Percentiles rank a stretch among this genome's conserved stretches.
These are phyloP conservation scores for Rhyacophila brunnea DNA, from an alignment of 1,140 invertebrate species.

Conservation along the genomic window DNA sequence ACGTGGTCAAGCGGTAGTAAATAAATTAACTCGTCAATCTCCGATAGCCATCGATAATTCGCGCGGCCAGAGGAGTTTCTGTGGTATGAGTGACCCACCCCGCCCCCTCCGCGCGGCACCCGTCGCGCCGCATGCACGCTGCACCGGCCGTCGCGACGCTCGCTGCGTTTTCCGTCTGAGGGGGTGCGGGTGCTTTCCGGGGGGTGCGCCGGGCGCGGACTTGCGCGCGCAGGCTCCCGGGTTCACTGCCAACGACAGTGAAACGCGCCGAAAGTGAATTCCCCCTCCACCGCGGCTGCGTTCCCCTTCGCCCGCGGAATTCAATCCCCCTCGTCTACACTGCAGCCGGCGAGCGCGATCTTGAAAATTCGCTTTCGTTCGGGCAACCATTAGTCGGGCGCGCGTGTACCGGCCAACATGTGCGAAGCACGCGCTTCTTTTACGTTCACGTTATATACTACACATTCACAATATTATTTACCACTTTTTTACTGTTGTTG, in stretches of 20 bases:
- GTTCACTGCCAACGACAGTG: constrained; percentile 36
- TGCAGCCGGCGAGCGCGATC: constrained; percentile 49
- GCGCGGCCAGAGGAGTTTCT: no score
- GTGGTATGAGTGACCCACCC: not conserved
- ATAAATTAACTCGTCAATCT: no score
- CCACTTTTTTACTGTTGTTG: constrained; percentile 18
- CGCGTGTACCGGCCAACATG: constrained; percentile 52
- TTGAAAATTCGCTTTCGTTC: constrained; percentile 59
- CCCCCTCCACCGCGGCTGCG: constrained; percentile 16
- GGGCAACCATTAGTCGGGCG: constrained; percentile 54
- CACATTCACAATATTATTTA: constrained; percentile 11
- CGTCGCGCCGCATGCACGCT: constrained; percentile 38
- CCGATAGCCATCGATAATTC: no score
- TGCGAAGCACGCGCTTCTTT: constrained; percentile 35
- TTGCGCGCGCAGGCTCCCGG: constrained; percentile 7
- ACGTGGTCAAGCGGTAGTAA: no score
- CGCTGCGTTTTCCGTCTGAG: no score
- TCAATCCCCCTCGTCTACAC: constrained; percentile 38
- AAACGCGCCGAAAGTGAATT: constrained; percentile 35
- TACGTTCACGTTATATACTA: constrained; percentile 8
- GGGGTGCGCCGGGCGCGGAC: not conserved
- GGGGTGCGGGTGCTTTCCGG: constrained; percentile 3
- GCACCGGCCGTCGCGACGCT: constrained; percentile 45
- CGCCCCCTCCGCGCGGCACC: constrained; percentile 39
- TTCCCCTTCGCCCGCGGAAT: constrained; percentile 13